Evolutionary conservation across 2,888 invertebrate species (phyloP), one percentile per base, ranked within the genome.

Genomic region (Bruchidius siliquastri): DNA sequence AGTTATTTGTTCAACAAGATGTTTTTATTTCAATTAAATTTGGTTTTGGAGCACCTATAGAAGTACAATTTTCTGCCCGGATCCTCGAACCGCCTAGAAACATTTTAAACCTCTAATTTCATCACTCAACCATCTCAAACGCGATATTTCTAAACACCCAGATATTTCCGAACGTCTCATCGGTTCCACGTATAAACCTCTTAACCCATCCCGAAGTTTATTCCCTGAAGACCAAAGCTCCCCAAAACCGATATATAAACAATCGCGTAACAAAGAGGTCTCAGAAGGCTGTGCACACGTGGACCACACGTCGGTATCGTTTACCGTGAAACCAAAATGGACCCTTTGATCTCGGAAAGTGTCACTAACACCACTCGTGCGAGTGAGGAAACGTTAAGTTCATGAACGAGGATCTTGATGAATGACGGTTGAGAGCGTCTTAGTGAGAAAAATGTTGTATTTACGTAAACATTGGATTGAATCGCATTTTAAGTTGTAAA

Each of bases 201-300:
- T 49, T 49, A 49, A 49, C 49, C 49, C 49, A 49, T 13, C 49
- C 13, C 8, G 49, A 49, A 4, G 49, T 49, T 49, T 49, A 49
- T 49, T 49, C 49, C 49, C 49, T 13, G 49, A 49, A 49, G 49
- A 49, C 49, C 49, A 49, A 49, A 1, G 49, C 49, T 49, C 49
- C 49, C 49, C 13, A 49, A 49, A 49, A 49, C 49, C 49, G 69
- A 21, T 22, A 21, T 26, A 26, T 69, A 69, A 69, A 69, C 69
- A 69, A 20, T 13, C 26, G 18, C 21, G 21, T 73, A 77, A 78
- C 77, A 79, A 79, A 77, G 79, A 70, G 71, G 72, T 74, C 74
- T 71, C 70, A 73, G 79, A 79, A 80, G 77, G 80, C 80, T 82
- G 82, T 72, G 75, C 76, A 74, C 82, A 82, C 82, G 80, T 82